A percentile compares a stretch with the other conserved stretches of the same genome.
phyloP scores from a whole-genome alignment of 2,888 invertebrate genomes.

The Luperina testacea region DNA sequence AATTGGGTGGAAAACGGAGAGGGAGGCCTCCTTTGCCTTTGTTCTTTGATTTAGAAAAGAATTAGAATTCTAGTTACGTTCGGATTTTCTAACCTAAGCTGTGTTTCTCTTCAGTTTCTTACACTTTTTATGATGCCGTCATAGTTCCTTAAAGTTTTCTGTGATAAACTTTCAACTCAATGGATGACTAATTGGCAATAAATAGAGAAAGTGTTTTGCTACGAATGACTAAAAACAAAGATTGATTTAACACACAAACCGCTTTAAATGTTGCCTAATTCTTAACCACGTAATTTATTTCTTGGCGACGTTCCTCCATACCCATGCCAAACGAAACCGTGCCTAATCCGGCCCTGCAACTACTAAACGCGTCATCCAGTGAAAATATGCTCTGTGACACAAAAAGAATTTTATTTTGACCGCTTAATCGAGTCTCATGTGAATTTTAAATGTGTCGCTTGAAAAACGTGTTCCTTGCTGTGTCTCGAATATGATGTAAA shows the following conservation, averaged over 20 bases:
- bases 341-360: constrained; percentile 33
- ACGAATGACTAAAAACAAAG: background rate
- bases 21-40: background rate
- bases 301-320: background rate
- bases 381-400: constrained; percentile 59
- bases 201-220: background rate
- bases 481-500: constrained; percentile 57
- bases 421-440: constrained; percentile 69
- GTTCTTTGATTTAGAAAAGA: background rate
- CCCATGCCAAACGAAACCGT: background rate
- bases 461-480: constrained; percentile 63
- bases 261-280: background rate
- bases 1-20: background rate
- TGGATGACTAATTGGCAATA: background rate
- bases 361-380: constrained; percentile 22
- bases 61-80: background rate
- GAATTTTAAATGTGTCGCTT: constrained; percentile 67
- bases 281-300: background rate
- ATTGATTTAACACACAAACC: background rate
- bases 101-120: background rate
- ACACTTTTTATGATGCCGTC: background rate
- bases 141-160: background rate
- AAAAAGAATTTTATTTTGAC: constrained; percentile 66
- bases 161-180: background rate
- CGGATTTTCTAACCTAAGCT: background rate